Conservation (phyloP, 2,113 vertebrate genomes). For the Centropristis striata region DNA sequence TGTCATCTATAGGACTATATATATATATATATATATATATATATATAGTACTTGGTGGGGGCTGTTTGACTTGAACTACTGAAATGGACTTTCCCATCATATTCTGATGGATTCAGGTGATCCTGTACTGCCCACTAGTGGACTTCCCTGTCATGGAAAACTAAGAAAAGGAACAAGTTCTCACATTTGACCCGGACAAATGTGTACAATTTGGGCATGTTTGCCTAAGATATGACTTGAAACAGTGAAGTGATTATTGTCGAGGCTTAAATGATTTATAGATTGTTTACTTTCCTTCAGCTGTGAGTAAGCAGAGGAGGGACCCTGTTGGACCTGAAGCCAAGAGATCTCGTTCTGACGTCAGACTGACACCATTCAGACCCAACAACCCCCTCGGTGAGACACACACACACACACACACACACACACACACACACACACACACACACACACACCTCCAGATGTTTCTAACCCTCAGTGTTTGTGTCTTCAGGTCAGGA, state of each 20-base stretch:
- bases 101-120: too few relatives aligned
- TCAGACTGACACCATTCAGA: slow-evolving; percentile 72
- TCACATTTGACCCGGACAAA: background rate
- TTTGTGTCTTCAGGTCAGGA: slow-evolving; percentile 74
- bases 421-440: background rate
- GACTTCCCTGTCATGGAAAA: too few relatives aligned
- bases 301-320: slow-evolving; percentile 37
- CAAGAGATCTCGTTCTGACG: slow-evolving; percentile 64
- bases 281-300: slow-evolving; percentile 42
- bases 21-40: too few relatives aligned
- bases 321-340: slow-evolving; percentile 36
- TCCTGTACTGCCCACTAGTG: too few relatives aligned
- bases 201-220: too few relatives aligned
- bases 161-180: background rate
- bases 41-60: too few relatives aligned
- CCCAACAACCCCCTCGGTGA: slow-evolving; percentile 79
- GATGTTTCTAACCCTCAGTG: background rate
- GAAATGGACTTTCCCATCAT: too few relatives aligned
- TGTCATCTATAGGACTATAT: too few relatives aligned
- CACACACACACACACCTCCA: accelerated
- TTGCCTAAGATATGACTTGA: background rate
- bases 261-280: background rate
- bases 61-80: too few relatives aligned
- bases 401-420: background rate
- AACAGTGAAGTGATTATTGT: background rate